Percentiles rank a stretch among this genome's conserved stretches.
Evolutionary conservation across 2,113 vertebrate genomes (phyloP).

Genomic region (mouse (Mus musculus)): DNA sequence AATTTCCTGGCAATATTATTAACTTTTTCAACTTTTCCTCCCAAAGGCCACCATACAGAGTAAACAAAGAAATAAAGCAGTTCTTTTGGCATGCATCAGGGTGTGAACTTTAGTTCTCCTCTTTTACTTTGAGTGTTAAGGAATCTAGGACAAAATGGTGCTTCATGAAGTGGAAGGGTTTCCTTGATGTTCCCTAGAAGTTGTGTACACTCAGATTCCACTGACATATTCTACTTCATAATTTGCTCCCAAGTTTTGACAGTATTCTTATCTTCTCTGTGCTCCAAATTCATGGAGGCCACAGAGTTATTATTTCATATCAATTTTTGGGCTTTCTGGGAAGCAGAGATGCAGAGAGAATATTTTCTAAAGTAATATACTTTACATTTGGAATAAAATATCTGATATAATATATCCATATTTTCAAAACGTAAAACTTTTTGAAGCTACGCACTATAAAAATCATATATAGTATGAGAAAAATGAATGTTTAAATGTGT

Average conservation of each 20-base stretch:
- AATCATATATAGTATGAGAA: background rate
- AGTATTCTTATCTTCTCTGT: constrained; percentile 12
- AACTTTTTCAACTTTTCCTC: constrained; percentile 63
- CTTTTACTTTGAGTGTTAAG: background rate
- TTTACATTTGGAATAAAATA: background rate
- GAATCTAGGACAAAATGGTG: background rate
- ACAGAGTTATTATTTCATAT: constrained; percentile 14
- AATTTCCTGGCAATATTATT: constrained; percentile 64
- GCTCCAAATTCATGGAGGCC: background rate
- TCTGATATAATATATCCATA: background rate
- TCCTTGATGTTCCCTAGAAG: background rate
- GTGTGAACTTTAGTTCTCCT: background rate
- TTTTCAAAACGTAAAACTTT: background rate
- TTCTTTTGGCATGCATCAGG: background rate
- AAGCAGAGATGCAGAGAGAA: background rate
- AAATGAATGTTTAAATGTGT: background rate
- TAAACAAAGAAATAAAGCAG: constrained; percentile 57
- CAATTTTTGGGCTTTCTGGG: constrained; percentile 7
- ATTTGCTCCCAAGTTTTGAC: background rate
- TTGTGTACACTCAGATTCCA: background rate
- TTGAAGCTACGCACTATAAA: background rate
- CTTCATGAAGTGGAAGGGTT: constrained; percentile 1
- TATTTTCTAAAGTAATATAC: background rate
- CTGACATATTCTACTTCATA: background rate
- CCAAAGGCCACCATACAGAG: constrained; percentile 40